These are phyloP conservation scores for Dryoscopus gambensis DNA, from an alignment of 2,113 vertebrate species.

Conservation along the genomic window DNA sequence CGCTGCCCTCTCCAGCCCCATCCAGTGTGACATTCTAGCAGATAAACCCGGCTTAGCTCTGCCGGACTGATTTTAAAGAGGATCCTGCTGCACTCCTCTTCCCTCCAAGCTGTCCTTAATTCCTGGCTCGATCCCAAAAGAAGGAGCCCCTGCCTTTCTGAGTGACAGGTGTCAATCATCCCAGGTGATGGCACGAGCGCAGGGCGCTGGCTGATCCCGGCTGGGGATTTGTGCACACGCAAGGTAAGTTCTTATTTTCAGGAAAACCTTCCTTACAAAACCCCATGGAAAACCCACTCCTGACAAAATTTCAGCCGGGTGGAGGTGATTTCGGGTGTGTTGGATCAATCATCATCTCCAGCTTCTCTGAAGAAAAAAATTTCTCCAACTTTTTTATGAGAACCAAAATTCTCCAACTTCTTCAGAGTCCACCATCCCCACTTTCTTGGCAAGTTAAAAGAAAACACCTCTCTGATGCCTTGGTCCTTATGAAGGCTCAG, in stretches of 20 bases:
- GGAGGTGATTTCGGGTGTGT: neutral
- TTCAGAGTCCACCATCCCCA: neutral
- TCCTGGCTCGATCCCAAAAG: neutral
- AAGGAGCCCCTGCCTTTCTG: neutral
- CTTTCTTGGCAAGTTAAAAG: neutral
- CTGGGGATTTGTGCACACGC: neutral
- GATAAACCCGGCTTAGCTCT: neutral
- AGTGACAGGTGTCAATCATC: neutral
- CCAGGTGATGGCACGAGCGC: neutral
- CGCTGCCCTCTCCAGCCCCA: neutral
- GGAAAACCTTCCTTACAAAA: neutral
- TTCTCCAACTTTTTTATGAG: neutral
- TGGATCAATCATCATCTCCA: neutral
- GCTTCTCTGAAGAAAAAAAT: neutral
- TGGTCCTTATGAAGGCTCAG: neutral
- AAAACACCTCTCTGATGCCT: neutral
- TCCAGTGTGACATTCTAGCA: accelerated
- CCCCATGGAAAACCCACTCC: neutral
- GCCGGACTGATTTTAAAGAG: neutral
- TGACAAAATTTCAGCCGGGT: neutral
- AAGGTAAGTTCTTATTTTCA: neutral
- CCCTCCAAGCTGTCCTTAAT: neutral
- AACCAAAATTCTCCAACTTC: neutral
- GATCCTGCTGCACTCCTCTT: neutral
- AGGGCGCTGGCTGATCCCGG: neutral